These are phyloP conservation scores for Drosophila orosa DNA, from an alignment of 1,140 invertebrate species.

Conservation along the genomic window DNA sequence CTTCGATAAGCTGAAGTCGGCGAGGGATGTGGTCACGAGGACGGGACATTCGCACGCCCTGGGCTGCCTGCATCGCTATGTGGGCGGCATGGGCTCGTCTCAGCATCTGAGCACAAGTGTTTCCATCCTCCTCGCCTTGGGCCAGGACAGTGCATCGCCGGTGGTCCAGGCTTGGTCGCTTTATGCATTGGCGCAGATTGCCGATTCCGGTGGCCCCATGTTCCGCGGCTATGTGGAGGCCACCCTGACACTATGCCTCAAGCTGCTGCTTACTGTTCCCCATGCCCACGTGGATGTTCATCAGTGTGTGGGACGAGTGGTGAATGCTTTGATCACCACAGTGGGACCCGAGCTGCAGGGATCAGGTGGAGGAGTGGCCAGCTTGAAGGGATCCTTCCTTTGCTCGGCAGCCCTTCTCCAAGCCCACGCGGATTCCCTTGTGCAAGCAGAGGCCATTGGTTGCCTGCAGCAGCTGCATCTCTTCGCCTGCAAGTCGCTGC, in stretches of 20 bases:
- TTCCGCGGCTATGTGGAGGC: conserved; percentile 98
- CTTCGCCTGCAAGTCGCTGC: conserved; percentile 97
- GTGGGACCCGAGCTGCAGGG: conserved; percentile 98
- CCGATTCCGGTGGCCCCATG: conserved; percentile 99
- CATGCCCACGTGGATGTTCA: conserved; percentile 96
- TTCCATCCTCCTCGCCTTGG: conserved; percentile 96
- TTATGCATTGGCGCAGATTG: conserved; percentile 97
- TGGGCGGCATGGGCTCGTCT: conserved; percentile 95
- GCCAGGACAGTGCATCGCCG: conserved; percentile 91
- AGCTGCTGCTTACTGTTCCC: conserved; percentile 94
- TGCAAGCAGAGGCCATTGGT: conserved; percentile 97
- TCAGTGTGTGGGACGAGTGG: conserved; percentile 96
- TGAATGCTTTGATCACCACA: conserved; percentile 97
- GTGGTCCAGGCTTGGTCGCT: conserved; percentile 95
- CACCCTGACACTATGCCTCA: conserved; percentile 94
- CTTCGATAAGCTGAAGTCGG: conserved; percentile 95
- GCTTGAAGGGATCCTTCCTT: conserved; percentile 91
- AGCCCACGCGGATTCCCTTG: conserved; percentile 94
- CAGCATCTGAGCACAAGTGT: conserved; percentile 97
- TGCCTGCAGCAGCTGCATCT: conserved; percentile 99
- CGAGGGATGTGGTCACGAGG: conserved; percentile 93
- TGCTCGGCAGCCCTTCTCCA: conserved; percentile 97
- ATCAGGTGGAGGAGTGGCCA: conserved; percentile 89
- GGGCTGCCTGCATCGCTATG: conserved; percentile 95
- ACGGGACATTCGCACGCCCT: conserved; percentile 97